A percentile compares a stretch with the other conserved stretches of the same genome.
These are phyloP conservation scores for Echeneis naucrates DNA, from an alignment of 2,797 vertebrate species.

Conservation along the genomic window DNA sequence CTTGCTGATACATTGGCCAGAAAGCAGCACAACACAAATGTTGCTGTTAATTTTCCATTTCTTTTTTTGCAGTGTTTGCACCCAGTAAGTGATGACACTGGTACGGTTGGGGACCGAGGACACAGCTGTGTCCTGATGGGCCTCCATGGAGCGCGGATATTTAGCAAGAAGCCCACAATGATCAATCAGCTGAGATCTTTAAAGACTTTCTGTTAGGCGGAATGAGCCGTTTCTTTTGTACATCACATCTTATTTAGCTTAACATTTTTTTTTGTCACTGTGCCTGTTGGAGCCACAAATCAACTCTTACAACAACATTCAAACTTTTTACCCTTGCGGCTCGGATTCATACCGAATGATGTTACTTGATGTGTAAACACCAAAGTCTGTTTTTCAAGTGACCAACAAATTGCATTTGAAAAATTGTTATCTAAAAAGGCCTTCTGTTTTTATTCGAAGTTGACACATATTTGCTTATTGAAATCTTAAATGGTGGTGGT, in stretches of 20 bases:
- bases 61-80: constrained; percentile 69
- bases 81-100: constrained; percentile 37
- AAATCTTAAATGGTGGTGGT: constrained; percentile 4
- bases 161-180: constrained; percentile 1
- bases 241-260: constrained; percentile 2
- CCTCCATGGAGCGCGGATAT: neutral
- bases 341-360: neutral
- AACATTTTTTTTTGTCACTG: neutral
- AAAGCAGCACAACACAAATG: neutral
- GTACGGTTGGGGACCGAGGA: constrained; percentile 8
- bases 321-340: constrained; percentile 11
- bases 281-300: constrained; percentile 8
- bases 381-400: constrained; percentile 31
- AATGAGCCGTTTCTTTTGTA: neutral
- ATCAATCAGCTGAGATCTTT: neutral
- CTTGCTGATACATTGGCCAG: neutral
- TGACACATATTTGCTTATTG: constrained; percentile 7
- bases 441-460: neutral
- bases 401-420: constrained; percentile 2
- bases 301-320: neutral
- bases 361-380: neutral
- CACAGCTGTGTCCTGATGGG: neutral
- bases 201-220: neutral
- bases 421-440: neutral
- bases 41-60: neutral